phyloP scores from a whole-genome alignment of 2,888 invertebrate genomes.

The Trachelus troglodyta region DNA sequence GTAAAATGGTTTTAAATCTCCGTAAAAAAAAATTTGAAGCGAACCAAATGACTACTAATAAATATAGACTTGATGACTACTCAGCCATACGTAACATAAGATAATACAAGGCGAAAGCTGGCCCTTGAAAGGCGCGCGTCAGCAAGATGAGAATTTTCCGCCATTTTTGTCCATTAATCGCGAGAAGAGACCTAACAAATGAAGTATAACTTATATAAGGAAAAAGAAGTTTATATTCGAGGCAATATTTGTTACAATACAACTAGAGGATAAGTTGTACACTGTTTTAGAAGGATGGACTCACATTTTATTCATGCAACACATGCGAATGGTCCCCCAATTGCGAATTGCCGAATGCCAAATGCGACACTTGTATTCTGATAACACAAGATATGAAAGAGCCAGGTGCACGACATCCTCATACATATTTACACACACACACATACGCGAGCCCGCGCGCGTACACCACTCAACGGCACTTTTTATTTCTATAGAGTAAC shows the following conservation, averaged over 20 bases:
- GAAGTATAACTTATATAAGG: conserved; percentile 36
- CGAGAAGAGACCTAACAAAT: conserved; percentile 28
- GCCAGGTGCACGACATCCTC: not conserved
- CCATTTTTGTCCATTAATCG: conserved; percentile 50
- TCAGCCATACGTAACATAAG: conserved; percentile 58
- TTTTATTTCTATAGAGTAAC: not conserved
- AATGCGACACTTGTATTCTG: not conserved
- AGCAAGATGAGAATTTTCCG: conserved; percentile 32
- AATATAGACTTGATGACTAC: conserved; percentile 46
- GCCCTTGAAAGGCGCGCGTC: conserved; percentile 34
- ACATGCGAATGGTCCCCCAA: conserved; percentile 6
- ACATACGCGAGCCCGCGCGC: not conserved
- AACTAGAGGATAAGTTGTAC: conserved; percentile 56
- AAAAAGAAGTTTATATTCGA: conserved; percentile 60
- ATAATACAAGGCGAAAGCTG: conserved; percentile 32
- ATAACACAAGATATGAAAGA: not conserved
- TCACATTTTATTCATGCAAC: not conserved
- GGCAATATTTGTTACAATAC: conserved; percentile 65
- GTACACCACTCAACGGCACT: not conserved
- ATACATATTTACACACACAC: not conserved
- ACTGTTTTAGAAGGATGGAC: conserved; percentile 30
- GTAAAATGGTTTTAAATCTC: conserved; percentile 57
- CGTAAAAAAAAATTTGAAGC: conserved; percentile 44
- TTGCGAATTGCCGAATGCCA: not conserved
- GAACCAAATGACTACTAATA: conserved; percentile 53